These are phyloP conservation scores for Laticauda laticaudata DNA, from an alignment of 2,113 vertebrate species.

Conservation along the genomic window DNA sequence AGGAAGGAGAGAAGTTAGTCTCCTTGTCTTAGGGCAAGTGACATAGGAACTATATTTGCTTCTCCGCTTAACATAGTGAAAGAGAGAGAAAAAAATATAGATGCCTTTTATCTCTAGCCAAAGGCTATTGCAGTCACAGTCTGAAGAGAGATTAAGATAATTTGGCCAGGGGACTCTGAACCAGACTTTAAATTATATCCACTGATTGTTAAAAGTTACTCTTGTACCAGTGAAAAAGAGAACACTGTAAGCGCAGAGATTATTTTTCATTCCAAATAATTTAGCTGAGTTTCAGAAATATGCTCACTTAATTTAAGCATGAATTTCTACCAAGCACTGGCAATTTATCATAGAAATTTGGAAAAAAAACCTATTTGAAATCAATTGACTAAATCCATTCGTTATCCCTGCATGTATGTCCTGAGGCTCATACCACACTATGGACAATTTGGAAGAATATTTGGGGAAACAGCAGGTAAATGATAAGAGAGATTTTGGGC, in stretches of 20 bases:
- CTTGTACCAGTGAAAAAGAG: slow-evolving; percentile 36
- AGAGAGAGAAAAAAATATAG: background rate
- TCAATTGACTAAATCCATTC: background rate
- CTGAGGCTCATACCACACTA: background rate
- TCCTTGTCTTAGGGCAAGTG: background rate
- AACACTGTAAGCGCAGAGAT: slow-evolving; percentile 29
- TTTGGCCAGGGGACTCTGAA: slow-evolving; percentile 28
- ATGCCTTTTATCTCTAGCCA: slow-evolving; percentile 8
- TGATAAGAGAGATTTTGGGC: background rate
- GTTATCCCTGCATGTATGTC: background rate
- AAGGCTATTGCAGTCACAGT: background rate
- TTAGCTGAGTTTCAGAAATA: slow-evolving; percentile 9
- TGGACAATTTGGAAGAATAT: background rate
- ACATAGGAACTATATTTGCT: background rate
- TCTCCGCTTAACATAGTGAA: slow-evolving; percentile 7
- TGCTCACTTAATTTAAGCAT: slow-evolving; percentile 25
- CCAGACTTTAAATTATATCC: slow-evolving; percentile 37
- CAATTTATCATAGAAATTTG: background rate
- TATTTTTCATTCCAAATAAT: slow-evolving; percentile 45
- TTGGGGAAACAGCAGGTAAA: background rate
- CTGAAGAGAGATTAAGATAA: slow-evolving; percentile 14
- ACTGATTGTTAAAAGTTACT: slow-evolving; percentile 38
- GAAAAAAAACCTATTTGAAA: slow-evolving; percentile 31
- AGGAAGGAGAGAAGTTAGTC: background rate
- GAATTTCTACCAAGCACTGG: slow-evolving; percentile 27